Base-by-base conservation (phyloP, 2,888 invertebrate genomes). In the Thecocarcelia acutangulata region DNA sequence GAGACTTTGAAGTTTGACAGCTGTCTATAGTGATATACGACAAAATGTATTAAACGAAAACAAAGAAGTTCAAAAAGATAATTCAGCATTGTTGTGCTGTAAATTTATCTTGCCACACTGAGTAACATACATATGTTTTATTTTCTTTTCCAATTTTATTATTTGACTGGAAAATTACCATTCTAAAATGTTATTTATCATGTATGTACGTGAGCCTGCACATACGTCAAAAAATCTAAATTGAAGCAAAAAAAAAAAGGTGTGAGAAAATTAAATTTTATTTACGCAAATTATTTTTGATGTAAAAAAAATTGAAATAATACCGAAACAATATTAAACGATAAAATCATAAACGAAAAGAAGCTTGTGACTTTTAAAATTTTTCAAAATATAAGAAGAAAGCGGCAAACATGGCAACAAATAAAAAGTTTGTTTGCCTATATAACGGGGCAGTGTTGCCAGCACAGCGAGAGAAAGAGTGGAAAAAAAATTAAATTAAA, bases 91-190 rank as follows among this genome's bases (percentile, higher is more conserved):
- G 5, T 8, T 33, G 28, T 46, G 61, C 63, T 37, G 63, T 17
- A 44, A 61, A 46, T 40, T 50, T 42, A 54, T 68, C 28, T 56
- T 17, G 19, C 5, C 44, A 33, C 11, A 15, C 42, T 44, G 42
- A 28, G 52, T n/a, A n/a, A n/a, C n/a, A n/a, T n/a, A n/a, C n/a
- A n/a, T 42, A 24, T 68, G 42, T 64, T 1, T 59, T 44, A 24
- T 61, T 37, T 40, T 15, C 17, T 6, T 50, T 50, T 66, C 24
- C 54, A n/a, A 15, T 54, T n/a, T 28, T 4, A 24, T 13, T 8
- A 13, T 1, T 37, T 40, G 19, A 52, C 24, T 66, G 44, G 28
- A 44, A 44, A 54, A 44, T 40, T 40, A 42, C 21, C 54, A 33
- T 46, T 4, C 9, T 19, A 46, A 44, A 46, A 33, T 69, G 33